Conservation (phyloP, 2,113 vertebrate species). For the Hassar affinis region DNA sequence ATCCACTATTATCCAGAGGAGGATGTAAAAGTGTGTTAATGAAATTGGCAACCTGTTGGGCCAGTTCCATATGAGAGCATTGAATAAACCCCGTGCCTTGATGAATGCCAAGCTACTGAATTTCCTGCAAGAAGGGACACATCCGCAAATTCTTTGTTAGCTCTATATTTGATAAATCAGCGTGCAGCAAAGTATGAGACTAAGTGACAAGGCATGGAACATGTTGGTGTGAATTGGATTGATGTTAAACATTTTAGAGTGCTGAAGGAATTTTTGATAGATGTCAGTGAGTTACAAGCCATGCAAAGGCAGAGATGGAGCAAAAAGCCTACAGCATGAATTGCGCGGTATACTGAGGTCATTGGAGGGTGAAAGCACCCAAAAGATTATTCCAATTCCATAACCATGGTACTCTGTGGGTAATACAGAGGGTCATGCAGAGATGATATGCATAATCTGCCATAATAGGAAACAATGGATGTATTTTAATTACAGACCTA, state of each 20-base stretch:
- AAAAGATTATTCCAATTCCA: background rate
- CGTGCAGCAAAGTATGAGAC: background rate
- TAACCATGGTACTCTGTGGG: background rate
- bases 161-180: slow-evolving; percentile 28
- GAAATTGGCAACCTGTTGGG: slow-evolving; percentile 3
- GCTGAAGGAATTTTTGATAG: slow-evolving; percentile 26
- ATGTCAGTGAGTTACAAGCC: slow-evolving; percentile 53
- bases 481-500: background rate
- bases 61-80: background rate
- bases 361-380: background rate
- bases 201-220: slow-evolving; percentile 40
- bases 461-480: background rate
- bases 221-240: slow-evolving; percentile 49
- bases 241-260: slow-evolving; percentile 56
- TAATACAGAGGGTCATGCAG: background rate
- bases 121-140: background rate
- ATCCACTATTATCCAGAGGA: slow-evolving; percentile 5
- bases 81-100: slow-evolving; percentile 62
- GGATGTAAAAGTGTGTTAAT: slow-evolving; percentile 11
- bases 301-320: slow-evolving; percentile 48
- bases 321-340: slow-evolving; percentile 42
- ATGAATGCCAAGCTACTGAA: background rate
- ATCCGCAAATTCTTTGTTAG: slow-evolving; percentile 22
- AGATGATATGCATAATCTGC: background rate
- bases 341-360: background rate